Percentiles rank a stretch among this genome's conserved stretches.
Evolutionary conservation across 2,113 vertebrate species (phyloP).

Genomic region (Felis chaus): DNA sequence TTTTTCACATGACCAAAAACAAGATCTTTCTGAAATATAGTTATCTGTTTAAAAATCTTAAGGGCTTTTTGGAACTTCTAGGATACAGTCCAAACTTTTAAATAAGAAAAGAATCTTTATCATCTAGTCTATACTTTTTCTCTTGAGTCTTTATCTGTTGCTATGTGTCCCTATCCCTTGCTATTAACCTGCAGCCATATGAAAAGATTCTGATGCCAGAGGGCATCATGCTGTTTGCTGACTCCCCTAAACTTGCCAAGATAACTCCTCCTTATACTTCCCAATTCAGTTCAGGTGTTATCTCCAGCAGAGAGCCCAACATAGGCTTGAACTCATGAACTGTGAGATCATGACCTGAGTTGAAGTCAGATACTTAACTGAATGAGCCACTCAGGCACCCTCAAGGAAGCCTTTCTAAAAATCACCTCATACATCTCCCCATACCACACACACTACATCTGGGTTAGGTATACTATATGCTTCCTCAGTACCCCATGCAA

Average conservation of each 20-base stretch:
- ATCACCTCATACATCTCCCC: neutral
- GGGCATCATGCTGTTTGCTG: neutral
- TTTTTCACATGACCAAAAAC: conserved; percentile 11
- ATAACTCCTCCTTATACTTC: neutral
- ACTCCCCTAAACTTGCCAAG: neutral
- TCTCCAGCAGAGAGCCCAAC: neutral
- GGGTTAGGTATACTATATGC: neutral
- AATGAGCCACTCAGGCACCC: too few relatives aligned
- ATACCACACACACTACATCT: neutral
- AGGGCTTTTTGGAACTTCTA: neutral
- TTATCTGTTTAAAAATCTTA: conserved; percentile 6
- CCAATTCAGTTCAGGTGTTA: neutral
- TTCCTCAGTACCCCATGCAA: neutral
- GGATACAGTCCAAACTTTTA: conserved; percentile 7
- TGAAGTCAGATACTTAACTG: too few relatives aligned
- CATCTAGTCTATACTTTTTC: neutral
- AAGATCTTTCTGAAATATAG: conserved; percentile 24
- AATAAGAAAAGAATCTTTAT: neutral
- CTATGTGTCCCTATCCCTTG: neutral
- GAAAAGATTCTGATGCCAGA: neutral
- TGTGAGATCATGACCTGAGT: too few relatives aligned
- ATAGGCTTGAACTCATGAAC: too few relatives aligned
- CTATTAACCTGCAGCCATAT: neutral
- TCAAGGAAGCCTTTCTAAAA: conserved; percentile 27
- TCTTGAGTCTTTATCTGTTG: neutral